Base-by-base conservation (phyloP, 1,140 invertebrate species). In the Ylistrum balloti region DNA sequence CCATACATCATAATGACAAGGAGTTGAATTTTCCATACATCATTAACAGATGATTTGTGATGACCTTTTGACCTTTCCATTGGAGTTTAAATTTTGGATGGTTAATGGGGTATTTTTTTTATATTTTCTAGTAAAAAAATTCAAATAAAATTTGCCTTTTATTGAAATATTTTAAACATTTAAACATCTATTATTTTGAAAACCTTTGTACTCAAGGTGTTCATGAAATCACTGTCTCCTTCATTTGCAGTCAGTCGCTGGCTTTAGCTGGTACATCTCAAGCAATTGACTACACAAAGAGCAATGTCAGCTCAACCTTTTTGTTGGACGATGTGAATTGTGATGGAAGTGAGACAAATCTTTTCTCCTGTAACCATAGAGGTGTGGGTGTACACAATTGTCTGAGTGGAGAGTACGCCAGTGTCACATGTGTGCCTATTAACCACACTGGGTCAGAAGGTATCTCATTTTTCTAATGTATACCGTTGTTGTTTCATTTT, bases 301-400 rank as follows among this genome's bases (percentile, higher is more conserved):
- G 41, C n/a, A 88, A 90, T 33, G 95, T 32, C 91, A 94, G 88
- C 95, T 95, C 89, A 94, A 95, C 89, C 95, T 94, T 33, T 91
- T 93, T 28, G 95, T 94, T 98, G 35, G 97, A 98, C 91, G 96
- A 97, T 91, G 97, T 98, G 0, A 96, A 96, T 89, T 98, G 98
- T 93, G 92, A 93, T 1, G 98, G 98, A 33, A 97, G 97, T 88
- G 98, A 98, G 94, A 96, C 96, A 0, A 95, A 95, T 45, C 93
- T 98, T 10, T 95, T 97, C 34, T 95, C 97, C 34, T 98, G 98
- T 94, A 95, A 96, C 0, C 97, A 97, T 92, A 97, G 96, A 93
- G 96, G 97, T n/a, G 98, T 97, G 97, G 97, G 97, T 33, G 96
- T 97, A 41, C 97, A 97, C 86, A 97, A 97, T 92, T 97, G 56